These are phyloP conservation scores for Discoglossus pictus DNA, from an alignment of 2,797 vertebrate genomes.

Conservation along the genomic window DNA sequence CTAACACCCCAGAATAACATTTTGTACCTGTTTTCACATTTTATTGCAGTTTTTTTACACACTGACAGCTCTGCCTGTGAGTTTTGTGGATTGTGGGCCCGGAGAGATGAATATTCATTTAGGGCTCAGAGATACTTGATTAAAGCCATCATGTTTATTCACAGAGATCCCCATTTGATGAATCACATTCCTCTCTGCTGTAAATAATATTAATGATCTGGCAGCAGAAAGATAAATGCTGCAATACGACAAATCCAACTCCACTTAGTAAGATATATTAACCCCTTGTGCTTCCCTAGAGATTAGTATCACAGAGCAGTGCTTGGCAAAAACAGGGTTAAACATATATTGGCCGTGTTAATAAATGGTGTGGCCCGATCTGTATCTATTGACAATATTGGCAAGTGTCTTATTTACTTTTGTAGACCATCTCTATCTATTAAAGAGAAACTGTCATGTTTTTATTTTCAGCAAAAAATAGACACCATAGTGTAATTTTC, in stretches of 20 bases:
- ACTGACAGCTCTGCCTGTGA: slow-evolving; percentile 3
- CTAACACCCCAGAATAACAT: background rate
- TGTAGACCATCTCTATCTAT: too few species aligned
- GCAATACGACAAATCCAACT: slow-evolving; percentile 38
- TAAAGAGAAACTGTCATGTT: too few species aligned
- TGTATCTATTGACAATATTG: too few species aligned
- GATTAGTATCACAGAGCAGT: background rate
- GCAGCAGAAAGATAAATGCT: slow-evolving; percentile 41
- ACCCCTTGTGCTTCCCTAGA: slow-evolving; percentile 9
- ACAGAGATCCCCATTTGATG: slow-evolving; percentile 37
- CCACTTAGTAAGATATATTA: slow-evolving; percentile 28
- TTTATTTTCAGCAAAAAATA: too few species aligned
- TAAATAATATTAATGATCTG: slow-evolving; percentile 50
- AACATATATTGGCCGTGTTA: too few species aligned
- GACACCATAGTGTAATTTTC: too few species aligned
- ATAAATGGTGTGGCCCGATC: too few species aligned
- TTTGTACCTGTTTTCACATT: slow-evolving; percentile 9
- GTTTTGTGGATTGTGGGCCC: slow-evolving; percentile 1
- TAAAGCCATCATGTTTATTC: slow-evolving; percentile 50
- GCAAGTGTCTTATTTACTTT: too few species aligned
- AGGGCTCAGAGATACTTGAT: slow-evolving; percentile 24
- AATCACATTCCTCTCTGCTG: slow-evolving; percentile 25
- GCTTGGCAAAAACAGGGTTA: too few species aligned
- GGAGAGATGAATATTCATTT: slow-evolving; percentile 44
- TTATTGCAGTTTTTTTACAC: background rate